Percentiles rank a stretch among this genome's conserved stretches.
These are phyloP conservation scores for Semaprochilodus insignis DNA, from an alignment of 2,797 vertebrate species.

Conservation along the genomic window DNA sequence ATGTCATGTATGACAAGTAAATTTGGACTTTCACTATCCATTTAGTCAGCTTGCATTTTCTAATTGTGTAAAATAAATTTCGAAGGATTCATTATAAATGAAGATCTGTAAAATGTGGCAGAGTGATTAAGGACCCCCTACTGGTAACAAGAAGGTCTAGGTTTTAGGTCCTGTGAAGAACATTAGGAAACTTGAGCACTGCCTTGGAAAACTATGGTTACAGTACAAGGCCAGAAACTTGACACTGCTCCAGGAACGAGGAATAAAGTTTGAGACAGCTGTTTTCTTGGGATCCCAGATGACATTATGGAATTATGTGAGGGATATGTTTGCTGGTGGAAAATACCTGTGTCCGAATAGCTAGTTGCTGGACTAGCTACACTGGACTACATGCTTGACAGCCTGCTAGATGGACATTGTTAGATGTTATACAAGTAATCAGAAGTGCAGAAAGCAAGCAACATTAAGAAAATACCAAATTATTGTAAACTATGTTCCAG, in stretches of 20 bases:
- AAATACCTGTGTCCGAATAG: background rate
- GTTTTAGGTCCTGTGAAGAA: background rate
- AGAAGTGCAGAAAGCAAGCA: background rate
- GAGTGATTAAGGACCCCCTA: background rate
- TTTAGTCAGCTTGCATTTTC: no score
- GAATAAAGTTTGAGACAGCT: background rate
- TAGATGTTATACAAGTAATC: background rate
- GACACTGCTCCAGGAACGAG: background rate
- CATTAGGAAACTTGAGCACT: background rate
- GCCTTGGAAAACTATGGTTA: slow-evolving; percentile 11
- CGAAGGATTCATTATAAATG: background rate
- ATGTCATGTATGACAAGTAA: no score
- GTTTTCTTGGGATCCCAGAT: background rate
- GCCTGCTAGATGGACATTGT: background rate
- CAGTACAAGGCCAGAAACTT: background rate
- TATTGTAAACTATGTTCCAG: background rate
- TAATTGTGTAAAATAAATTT: no score
- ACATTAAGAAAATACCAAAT: background rate
- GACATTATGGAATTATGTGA: background rate
- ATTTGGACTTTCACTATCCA: no score
- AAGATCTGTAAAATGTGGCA: background rate
- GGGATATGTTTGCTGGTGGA: background rate
- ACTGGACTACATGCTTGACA: background rate
- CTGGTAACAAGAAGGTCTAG: background rate
- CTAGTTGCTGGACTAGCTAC: background rate